These are phyloP conservation scores for Scomber scombrus DNA, from an alignment of 2,113 vertebrate species.

Conservation along the genomic window DNA sequence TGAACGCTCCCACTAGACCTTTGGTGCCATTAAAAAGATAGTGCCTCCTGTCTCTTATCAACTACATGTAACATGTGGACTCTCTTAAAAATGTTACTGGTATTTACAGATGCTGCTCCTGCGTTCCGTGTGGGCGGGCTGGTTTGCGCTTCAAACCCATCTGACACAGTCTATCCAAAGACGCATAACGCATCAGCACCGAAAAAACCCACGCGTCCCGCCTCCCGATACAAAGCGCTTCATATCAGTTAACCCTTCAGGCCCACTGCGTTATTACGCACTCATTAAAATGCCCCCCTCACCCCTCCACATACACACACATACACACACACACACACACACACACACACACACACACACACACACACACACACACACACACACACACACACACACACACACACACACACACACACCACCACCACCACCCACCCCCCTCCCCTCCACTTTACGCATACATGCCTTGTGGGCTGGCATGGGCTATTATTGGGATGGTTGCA, in stretches of 20 bases:
- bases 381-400: too few relatives aligned
- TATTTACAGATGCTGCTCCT: conserved; percentile 62
- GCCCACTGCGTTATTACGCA: conserved; percentile 73
- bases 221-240: conserved; percentile 75
- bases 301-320: not conserved
- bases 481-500: conserved; percentile 68
- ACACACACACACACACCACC: not conserved
- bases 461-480: conserved; percentile 67
- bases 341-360: not conserved
- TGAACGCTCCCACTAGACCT: conserved; percentile 69
- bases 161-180: conserved; percentile 77
- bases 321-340: too few relatives aligned
- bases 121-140: conserved; percentile 72
- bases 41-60: conserved; percentile 55
- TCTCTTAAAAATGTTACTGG: conserved; percentile 45
- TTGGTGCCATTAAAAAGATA: conserved; percentile 70
- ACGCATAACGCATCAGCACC: conserved; percentile 78
- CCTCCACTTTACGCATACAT: conserved; percentile 74
- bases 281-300: conserved; percentile 63
- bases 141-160: conserved; percentile 71
- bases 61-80: conserved; percentile 49
- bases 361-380: too few relatives aligned
- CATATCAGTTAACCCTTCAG: conserved; percentile 80
- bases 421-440: not conserved
- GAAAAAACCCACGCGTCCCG: conserved; percentile 82